phyloP scores from a whole-genome alignment of 2,113 vertebrate species.

The Piprites chloris region DNA sequence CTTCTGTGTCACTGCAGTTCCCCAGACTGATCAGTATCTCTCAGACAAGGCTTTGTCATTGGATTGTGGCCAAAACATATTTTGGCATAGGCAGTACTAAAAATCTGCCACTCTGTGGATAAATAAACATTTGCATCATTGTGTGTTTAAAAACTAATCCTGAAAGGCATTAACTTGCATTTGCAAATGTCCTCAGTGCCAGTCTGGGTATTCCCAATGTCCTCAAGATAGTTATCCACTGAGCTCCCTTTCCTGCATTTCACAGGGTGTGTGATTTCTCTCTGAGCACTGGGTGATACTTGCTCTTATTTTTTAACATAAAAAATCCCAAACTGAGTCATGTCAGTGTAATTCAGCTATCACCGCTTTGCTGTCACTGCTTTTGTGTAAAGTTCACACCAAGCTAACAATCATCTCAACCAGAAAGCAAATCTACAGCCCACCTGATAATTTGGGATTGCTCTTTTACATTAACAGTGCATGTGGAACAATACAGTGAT shows the following conservation, averaged over 20 bases:
- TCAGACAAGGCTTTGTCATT: conserved; percentile 44
- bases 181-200: conserved; percentile 17
- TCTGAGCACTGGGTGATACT: neutral
- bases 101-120: conserved; percentile 13
- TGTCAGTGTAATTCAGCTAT: neutral
- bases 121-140: conserved; percentile 47
- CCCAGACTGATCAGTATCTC: conserved; percentile 51
- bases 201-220: neutral
- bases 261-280: neutral
- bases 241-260: neutral
- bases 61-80: conserved; percentile 14
- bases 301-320: neutral
- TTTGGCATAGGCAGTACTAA: neutral
- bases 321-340: neutral
- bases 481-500: neutral
- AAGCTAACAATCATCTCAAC: neutral
- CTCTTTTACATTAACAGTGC: neutral
- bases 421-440: neutral
- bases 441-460: neutral
- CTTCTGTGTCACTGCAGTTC: conserved; percentile 27
- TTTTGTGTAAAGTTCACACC: neutral
- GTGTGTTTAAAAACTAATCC: conserved; percentile 56
- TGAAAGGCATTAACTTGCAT: conserved; percentile 31
- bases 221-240: neutral
- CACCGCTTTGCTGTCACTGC: neutral